phyloP scores from a whole-genome alignment of 2,113 vertebrate genomes.

The Lota lota region DNA sequence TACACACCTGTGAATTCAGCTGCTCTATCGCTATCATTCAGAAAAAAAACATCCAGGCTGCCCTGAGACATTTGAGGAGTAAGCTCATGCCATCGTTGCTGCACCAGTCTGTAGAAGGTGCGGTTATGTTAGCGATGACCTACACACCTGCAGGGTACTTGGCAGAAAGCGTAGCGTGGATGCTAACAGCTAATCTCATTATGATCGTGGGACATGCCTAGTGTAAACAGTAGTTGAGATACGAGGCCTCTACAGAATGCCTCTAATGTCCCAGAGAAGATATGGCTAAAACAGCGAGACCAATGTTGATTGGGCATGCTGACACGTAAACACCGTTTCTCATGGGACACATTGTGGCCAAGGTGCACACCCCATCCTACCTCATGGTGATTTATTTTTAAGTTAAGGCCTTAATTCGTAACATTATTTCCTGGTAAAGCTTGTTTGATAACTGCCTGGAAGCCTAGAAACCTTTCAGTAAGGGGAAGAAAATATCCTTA shows the following conservation, averaged over 20 bases:
- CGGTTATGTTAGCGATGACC: too few relatives aligned
- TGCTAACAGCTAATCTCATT: too few relatives aligned
- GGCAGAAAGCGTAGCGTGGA: too few relatives aligned
- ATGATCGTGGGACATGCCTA: too few relatives aligned
- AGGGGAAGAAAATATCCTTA: neutral
- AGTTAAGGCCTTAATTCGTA: neutral
- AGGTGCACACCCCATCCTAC: too few relatives aligned
- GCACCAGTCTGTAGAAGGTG: too few relatives aligned
- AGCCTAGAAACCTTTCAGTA: constrained; percentile 23
- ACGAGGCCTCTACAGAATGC: too few relatives aligned
- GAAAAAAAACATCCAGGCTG: too few relatives aligned
- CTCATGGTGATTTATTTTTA: neutral
- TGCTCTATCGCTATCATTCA: neutral
- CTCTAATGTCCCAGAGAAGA: neutral
- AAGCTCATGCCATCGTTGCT: too few relatives aligned
- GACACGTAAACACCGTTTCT: constrained; percentile 12
- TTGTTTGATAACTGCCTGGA: constrained; percentile 1
- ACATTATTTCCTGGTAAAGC: neutral
- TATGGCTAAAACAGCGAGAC: constrained; percentile 37
- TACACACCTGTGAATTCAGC: neutral
- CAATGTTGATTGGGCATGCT: constrained; percentile 4
- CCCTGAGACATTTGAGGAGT: too few relatives aligned
- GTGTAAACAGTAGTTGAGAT: too few relatives aligned
- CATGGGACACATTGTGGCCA: constrained; percentile 1
- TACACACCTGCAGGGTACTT: too few relatives aligned